These are phyloP conservation scores for Diachrysia chrysitis DNA, from an alignment of 2,888 invertebrate genomes.

Conservation along the genomic window DNA sequence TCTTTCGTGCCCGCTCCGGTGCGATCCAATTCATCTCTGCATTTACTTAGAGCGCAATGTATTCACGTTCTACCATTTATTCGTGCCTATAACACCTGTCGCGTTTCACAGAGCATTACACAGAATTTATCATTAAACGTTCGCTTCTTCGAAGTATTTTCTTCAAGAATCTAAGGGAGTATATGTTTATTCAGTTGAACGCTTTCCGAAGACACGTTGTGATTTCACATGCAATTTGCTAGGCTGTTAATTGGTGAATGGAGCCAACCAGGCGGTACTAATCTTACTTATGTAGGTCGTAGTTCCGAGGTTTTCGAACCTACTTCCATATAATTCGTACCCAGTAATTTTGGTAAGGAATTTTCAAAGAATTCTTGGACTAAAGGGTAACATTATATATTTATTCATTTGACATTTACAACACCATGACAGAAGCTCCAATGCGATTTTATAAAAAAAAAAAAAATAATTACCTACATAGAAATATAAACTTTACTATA, in stretches of 20 bases:
- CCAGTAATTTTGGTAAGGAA: neutral
- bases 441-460: too few species aligned
- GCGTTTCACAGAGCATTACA: constrained; percentile 43
- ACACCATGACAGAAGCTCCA: too few species aligned
- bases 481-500: too few species aligned
- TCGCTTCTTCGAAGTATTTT: constrained; percentile 33
- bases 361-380: neutral
- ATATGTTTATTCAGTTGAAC: constrained; percentile 2
- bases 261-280: neutral
- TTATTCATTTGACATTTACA: too few species aligned
- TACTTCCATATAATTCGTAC: neutral
- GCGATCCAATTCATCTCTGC: constrained; percentile 20
- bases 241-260: neutral
- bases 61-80: constrained; percentile 27
- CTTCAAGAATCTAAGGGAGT: constrained; percentile 3
- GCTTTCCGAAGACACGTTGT: neutral
- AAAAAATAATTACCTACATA: too few species aligned
- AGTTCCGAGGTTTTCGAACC: neutral
- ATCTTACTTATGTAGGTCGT: neutral
- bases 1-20: constrained; percentile 16
- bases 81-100: constrained; percentile 37
- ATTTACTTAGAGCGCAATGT: constrained; percentile 32
- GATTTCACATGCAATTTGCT: constrained; percentile 8
- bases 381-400: neutral
- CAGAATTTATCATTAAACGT: constrained; percentile 47